A percentile compares a stretch with the other conserved stretches of the same genome.
Conservation (phyloP, 2,797 vertebrate species). For the Cichlasoma orientale region DNA sequence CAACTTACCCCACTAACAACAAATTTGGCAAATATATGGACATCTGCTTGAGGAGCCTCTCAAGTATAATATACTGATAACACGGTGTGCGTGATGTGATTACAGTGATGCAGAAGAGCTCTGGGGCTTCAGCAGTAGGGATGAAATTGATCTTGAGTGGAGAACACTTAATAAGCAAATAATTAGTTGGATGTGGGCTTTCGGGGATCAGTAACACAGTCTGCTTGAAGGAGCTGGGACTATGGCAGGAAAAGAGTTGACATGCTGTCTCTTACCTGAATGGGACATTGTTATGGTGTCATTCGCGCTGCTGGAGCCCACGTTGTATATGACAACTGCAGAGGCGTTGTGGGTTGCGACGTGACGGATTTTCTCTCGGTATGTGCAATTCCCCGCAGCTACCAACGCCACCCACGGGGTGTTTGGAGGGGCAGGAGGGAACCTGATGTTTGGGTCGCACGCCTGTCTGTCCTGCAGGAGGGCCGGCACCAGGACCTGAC, state of each 20-base stretch:
- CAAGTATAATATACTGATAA: neutral
- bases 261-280: constrained; percentile 82
- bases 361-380: constrained; percentile 90
- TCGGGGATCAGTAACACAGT: neutral
- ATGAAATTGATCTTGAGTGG: neutral
- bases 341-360: constrained; percentile 90
- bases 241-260: neutral
- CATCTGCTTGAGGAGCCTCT: neutral
- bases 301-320: constrained; percentile 87
- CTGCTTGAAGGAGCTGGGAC: neutral
- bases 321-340: constrained; percentile 93
- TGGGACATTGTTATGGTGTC: constrained; percentile 95
- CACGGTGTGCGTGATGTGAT: neutral
- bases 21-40: neutral
- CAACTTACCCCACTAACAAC: neutral
- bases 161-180: neutral
- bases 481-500: constrained; percentile 85
- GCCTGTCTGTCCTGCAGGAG: constrained; percentile 84
- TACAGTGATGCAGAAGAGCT: constrained; percentile 3
- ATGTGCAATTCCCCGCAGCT: constrained; percentile 91
- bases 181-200: neutral
- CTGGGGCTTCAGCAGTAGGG: neutral
- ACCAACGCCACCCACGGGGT: constrained; percentile 92
- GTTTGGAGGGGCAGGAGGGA: constrained; percentile 76
- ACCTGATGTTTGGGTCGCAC: constrained; percentile 88